Conservation (phyloP, 2,888 invertebrate species). For the Scrobipalpa atriplicella region DNA sequence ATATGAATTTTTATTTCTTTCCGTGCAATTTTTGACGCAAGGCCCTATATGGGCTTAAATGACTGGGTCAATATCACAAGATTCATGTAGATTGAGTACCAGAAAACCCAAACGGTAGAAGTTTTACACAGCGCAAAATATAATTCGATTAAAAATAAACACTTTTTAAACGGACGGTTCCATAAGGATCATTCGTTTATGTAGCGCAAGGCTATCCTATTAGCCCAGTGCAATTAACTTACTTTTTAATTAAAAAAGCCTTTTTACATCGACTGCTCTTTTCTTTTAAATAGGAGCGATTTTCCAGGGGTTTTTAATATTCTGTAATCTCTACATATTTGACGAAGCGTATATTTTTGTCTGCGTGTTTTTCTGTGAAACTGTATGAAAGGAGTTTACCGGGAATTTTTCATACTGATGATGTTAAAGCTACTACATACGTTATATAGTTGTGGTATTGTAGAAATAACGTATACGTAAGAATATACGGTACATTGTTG, state of each 20-base stretch:
- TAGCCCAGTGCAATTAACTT: constrained; percentile 11
- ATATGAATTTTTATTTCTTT: too few relatives aligned
- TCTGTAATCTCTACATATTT: constrained; percentile 10
- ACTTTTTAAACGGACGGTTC: constrained; percentile 1
- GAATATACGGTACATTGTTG: neutral
- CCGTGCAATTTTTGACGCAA: too few relatives aligned
- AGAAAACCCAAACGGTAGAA: too few relatives aligned
- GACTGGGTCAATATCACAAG: too few relatives aligned
- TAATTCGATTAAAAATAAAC: too few relatives aligned
- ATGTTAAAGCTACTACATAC: too few relatives aligned
- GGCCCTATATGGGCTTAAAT: too few relatives aligned
- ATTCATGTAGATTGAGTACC: too few relatives aligned
- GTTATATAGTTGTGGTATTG: too few relatives aligned
- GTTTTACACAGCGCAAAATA: too few relatives aligned
- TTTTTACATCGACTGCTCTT: constrained; percentile 13
- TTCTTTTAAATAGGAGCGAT: constrained; percentile 2
- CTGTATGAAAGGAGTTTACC: neutral
- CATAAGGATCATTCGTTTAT: constrained; percentile 15
- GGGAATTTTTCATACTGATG: too few relatives aligned
- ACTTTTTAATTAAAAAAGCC: constrained; percentile 7
- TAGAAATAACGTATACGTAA: neutral
- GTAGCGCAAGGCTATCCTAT: constrained; percentile 15
- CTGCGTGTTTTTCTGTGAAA: neutral
- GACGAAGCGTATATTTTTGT: neutral
- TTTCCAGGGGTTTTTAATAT: neutral